Evolutionary conservation across 2,113 vertebrate genomes (phyloP).

Genomic region (Anhinga rufa): DNA sequence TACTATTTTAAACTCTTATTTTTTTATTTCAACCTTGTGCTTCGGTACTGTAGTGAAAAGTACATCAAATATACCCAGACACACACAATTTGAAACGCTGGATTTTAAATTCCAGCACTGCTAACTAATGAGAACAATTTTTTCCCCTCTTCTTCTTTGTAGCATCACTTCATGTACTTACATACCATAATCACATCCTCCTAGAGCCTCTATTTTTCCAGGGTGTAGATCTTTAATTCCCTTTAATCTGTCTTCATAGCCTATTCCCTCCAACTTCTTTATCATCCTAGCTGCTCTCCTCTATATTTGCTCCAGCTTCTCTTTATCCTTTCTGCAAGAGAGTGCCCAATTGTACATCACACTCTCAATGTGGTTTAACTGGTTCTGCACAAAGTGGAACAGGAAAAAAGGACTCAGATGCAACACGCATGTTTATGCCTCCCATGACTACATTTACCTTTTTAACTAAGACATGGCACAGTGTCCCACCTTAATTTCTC

Average conservation of each 20-base stretch:
- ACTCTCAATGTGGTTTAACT: conserved; percentile 37
- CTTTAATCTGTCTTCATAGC: conserved; percentile 56
- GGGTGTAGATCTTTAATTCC: conserved; percentile 44
- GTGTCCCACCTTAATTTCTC: conserved; percentile 51
- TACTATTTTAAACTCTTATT: conserved; percentile 28
- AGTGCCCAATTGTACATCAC: conserved; percentile 29
- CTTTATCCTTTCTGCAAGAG: conserved; percentile 24
- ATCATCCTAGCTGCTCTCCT: conserved; percentile 25
- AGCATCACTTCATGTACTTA: conserved; percentile 65
- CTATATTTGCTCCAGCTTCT: conserved; percentile 11
- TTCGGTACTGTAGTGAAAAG: conserved; percentile 16
- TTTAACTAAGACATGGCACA: conserved; percentile 3
- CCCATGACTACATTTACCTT: conserved; percentile 18
- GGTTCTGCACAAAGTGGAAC: conserved; percentile 19
- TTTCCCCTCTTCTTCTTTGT: conserved; percentile 60
- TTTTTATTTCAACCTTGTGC: conserved; percentile 40
- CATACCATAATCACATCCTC: conserved; percentile 62
- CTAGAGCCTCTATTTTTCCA: conserved; percentile 23
- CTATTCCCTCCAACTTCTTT: conserved; percentile 35
- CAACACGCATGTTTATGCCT: conserved; percentile 36
- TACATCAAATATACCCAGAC: conserved; percentile 55
- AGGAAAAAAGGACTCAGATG: not conserved
- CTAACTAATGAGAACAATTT: conserved; percentile 69
- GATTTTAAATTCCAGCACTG: conserved; percentile 59
- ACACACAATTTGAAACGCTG: conserved; percentile 38